phyloP scores from a whole-genome alignment of 2,888 invertebrate species.

The Acanthosepion pharaonis region DNA sequence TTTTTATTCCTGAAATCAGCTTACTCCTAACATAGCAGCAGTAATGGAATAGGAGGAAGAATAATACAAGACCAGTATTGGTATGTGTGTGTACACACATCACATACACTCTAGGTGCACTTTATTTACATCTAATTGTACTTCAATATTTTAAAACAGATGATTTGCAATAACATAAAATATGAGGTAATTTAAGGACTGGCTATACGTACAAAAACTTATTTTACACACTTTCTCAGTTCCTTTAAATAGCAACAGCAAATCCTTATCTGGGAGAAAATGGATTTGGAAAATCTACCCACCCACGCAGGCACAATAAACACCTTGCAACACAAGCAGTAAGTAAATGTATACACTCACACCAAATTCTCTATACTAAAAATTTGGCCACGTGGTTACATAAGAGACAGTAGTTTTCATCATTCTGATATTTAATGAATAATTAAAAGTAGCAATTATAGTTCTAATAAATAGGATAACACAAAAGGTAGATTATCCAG shows the following conservation, averaged over 20 bases:
- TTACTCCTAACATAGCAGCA: slow-evolving; percentile 33
- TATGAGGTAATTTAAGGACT: no score
- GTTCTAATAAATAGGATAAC: no score
- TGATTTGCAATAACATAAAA: no score
- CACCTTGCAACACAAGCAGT: background rate
- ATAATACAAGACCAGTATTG: background rate
- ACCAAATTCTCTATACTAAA: background rate
- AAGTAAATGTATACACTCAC: background rate
- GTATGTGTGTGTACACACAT: slow-evolving; percentile 33
- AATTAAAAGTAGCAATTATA: no score
- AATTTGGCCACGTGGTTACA: background rate
- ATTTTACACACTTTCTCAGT: no score
- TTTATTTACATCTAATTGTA: slow-evolving; percentile 14
- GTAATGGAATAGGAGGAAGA: slow-evolving; percentile 33
- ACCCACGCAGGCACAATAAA: background rate
- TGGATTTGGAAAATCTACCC: background rate
- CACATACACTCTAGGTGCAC: background rate
- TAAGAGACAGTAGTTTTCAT: background rate
- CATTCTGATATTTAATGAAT: no score
- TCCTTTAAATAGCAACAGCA: no score
- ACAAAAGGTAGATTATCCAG: no score
- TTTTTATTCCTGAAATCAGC: slow-evolving; percentile 33
- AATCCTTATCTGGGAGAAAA: no score
- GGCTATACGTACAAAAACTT: no score
- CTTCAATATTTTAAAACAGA: background rate